These are phyloP conservation scores for Oligia strigilis DNA, from an alignment of 2,888 invertebrate species.

Conservation along the genomic window DNA sequence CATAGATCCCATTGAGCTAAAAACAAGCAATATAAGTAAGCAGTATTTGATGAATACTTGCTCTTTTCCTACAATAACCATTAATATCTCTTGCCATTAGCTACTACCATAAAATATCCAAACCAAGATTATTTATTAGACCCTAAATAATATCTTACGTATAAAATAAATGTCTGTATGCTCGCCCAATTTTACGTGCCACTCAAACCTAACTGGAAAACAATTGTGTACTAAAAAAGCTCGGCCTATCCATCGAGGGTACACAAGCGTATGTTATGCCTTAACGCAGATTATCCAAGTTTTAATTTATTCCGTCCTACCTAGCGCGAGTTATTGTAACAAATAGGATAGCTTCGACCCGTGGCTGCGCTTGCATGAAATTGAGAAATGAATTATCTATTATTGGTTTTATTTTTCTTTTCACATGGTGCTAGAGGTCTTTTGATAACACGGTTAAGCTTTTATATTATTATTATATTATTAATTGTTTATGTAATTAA, in stretches of 20 bases:
- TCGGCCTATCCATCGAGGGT: not conserved
- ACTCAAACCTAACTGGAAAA: not conserved
- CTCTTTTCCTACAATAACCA: constrained; percentile 23
- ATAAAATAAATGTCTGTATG: not conserved
- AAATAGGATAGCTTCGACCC: constrained; percentile 29
- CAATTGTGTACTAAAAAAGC: not conserved
- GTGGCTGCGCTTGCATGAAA: constrained; percentile 52
- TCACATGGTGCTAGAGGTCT: not conserved
- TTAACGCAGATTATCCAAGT: constrained; percentile 11
- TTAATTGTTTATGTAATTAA: not conserved
- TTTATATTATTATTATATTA: too few species aligned
- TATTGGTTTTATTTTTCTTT: constrained; percentile 29
- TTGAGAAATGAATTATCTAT: constrained; percentile 42
- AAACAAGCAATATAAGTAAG: too few species aligned
- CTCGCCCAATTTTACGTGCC: not conserved
- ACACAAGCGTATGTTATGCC: not conserved
- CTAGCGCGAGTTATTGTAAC: constrained; percentile 9
- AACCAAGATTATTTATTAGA: constrained; percentile 35
- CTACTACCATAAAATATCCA: constrained; percentile 25
- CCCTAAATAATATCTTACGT: constrained; percentile 14
- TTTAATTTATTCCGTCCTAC: constrained; percentile 31
- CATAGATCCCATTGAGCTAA: not conserved
- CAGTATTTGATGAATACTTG: not conserved
- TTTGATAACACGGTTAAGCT: not conserved
- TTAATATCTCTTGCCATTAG: constrained; percentile 27